A percentile compares a stretch with the other conserved stretches of the same genome.
phyloP scores from a whole-genome alignment of 2,113 vertebrate species.

The Seriola rivoliana region DNA sequence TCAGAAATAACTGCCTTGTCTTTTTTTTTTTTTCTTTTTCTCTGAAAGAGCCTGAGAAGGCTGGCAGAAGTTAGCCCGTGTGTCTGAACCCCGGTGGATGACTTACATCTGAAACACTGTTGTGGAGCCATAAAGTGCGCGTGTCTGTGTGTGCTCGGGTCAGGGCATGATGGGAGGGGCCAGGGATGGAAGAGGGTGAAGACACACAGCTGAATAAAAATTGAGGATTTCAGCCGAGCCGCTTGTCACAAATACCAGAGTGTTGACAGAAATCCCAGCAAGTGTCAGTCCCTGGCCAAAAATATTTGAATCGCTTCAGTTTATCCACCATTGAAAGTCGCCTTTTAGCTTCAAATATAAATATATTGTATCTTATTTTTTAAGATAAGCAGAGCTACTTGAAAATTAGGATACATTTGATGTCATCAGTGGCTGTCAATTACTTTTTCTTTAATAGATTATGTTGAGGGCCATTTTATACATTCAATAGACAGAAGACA shows the following conservation, averaged over 20 bases:
- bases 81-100: conserved; percentile 17
- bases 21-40: conserved; percentile 5
- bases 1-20: conserved; percentile 27
- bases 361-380: background rate
- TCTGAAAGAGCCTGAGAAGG: background rate
- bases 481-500: background rate
- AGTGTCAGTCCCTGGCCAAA: background rate
- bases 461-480: background rate
- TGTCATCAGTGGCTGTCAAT: background rate
- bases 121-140: conserved; percentile 6
- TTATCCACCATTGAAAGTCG: background rate
- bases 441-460: background rate
- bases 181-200: background rate
- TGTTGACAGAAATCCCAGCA: conserved; percentile 9
- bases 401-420: background rate
- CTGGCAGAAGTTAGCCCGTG: conserved; percentile 17
- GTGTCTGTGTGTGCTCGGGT: conserved; percentile 21
- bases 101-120: conserved; percentile 30
- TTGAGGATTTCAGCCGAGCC: background rate
- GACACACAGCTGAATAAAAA: background rate
- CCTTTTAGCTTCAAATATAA: background rate
- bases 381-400: background rate
- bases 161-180: background rate
- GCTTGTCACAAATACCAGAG: background rate
- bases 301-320: background rate